These are phyloP conservation scores for Anguilla megastoma DNA, from an alignment of 2,797 vertebrate genomes.

Conservation along the genomic window DNA sequence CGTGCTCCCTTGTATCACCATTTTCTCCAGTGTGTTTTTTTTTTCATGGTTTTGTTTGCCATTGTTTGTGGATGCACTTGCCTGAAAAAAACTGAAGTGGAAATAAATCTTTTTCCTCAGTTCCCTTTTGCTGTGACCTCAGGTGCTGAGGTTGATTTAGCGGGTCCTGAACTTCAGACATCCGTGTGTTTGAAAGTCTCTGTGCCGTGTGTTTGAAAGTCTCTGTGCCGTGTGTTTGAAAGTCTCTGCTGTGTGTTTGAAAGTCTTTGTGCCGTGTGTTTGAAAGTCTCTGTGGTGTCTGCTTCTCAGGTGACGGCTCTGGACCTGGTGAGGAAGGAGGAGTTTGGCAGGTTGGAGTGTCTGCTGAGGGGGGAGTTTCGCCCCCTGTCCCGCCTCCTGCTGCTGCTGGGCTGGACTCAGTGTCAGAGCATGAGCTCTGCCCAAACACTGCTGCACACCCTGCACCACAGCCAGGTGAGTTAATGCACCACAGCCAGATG, in stretches of 20 bases:
- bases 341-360: constrained; percentile 76
- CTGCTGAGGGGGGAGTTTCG: constrained; percentile 84
- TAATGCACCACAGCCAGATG: no score
- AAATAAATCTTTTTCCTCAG: not conserved
- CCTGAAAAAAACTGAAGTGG: not conserved
- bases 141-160: not conserved
- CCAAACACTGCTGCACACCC: constrained; percentile 75
- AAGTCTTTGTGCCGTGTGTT: not conserved
- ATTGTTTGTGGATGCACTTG: not conserved
- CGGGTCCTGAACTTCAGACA: not conserved
- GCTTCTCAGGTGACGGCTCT: constrained; percentile 81
- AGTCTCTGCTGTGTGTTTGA: not conserved
- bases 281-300: not conserved
- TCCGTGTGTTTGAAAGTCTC: not conserved
- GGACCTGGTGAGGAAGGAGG: constrained; percentile 84
- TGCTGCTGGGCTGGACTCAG: constrained; percentile 91
- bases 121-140: not conserved
- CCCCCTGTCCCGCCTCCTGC: constrained; percentile 85
- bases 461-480: constrained; percentile 65
- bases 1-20: not conserved
- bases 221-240: not conserved
- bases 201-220: not conserved
- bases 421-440: constrained; percentile 86
- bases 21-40: not conserved
- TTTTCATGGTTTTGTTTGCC: not conserved